Conservation (phyloP, 2,888 invertebrate genomes). For the Dicycla oo region DNA sequence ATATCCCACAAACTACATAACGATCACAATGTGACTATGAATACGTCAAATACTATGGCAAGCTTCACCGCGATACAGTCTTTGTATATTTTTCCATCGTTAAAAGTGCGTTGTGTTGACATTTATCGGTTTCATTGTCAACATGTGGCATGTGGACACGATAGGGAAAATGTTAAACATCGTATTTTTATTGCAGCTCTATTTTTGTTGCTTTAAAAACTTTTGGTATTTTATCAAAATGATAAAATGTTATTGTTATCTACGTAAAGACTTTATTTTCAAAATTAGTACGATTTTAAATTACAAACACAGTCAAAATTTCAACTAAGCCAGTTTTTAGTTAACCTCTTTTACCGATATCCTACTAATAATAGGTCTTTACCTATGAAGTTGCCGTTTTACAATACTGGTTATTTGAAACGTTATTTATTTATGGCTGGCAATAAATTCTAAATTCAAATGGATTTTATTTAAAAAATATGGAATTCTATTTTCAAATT, state of each 20-base stretch:
- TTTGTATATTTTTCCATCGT: slow-evolving; percentile 55
- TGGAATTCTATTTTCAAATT: no score
- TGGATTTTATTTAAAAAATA: no score
- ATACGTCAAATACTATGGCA: slow-evolving; percentile 15
- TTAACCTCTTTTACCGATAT: slow-evolving; percentile 1
- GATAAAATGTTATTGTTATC: neutral
- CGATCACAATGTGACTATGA: neutral
- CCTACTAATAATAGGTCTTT: no score
- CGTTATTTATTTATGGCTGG: no score
- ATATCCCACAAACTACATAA: neutral
- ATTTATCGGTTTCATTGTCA: slow-evolving; percentile 35
- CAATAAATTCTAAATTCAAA: no score
- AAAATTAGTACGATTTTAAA: no score
- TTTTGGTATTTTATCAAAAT: neutral
- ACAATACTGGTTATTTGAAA: no score
- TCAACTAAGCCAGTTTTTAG: slow-evolving; percentile 5
- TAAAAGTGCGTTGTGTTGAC: slow-evolving; percentile 37
- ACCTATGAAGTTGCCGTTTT: no score
- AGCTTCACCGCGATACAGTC: neutral
- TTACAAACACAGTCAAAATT: slow-evolving; percentile 25
- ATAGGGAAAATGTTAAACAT: slow-evolving; percentile 17
- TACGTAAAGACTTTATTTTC: neutral
- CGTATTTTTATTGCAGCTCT: slow-evolving; percentile 9
- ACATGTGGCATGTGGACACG: slow-evolving; percentile 37
- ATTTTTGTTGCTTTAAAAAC: slow-evolving; percentile 6